These are phyloP conservation scores for Pentalonia nigronervosa DNA, from an alignment of 1,140 invertebrate species.

Conservation along the genomic window DNA sequence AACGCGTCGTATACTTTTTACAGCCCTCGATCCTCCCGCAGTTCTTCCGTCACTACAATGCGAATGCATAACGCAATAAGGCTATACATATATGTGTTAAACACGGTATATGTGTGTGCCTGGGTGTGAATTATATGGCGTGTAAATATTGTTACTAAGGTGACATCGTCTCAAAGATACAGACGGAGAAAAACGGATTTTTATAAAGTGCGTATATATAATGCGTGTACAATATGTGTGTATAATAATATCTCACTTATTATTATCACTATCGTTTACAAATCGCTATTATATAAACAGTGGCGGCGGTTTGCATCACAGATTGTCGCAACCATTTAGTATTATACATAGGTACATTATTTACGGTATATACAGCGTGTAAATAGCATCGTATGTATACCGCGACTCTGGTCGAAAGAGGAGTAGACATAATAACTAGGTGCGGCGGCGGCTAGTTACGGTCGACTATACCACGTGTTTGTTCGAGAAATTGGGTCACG, in stretches of 20 bases:
- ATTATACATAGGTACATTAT: not conserved
- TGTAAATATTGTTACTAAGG: not conserved
- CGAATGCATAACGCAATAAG: not conserved
- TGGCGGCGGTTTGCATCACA: not conserved
- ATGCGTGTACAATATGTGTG: not conserved
- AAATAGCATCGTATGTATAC: not conserved
- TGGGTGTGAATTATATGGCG: not conserved
- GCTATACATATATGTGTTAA: not conserved
- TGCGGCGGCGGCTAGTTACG: not conserved
- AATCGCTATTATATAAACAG: not conserved
- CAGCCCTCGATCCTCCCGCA: not conserved
- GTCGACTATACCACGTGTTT: not conserved
- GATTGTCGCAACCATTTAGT: not conserved
- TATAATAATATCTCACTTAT: not conserved
- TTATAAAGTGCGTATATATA: not conserved
- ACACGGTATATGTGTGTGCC: not conserved
- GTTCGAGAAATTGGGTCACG: slow-evolving; percentile 14
- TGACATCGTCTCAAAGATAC: not conserved
- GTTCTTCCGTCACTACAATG: not conserved
- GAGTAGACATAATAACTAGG: not conserved
- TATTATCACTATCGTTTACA: not conserved
- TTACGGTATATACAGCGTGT: not conserved
- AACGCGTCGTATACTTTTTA: not conserved
- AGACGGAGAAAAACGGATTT: not conserved
- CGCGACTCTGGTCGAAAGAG: not conserved